Conservation (phyloP, 2,888 invertebrate genomes). For the Tribolium freemani region DNA sequence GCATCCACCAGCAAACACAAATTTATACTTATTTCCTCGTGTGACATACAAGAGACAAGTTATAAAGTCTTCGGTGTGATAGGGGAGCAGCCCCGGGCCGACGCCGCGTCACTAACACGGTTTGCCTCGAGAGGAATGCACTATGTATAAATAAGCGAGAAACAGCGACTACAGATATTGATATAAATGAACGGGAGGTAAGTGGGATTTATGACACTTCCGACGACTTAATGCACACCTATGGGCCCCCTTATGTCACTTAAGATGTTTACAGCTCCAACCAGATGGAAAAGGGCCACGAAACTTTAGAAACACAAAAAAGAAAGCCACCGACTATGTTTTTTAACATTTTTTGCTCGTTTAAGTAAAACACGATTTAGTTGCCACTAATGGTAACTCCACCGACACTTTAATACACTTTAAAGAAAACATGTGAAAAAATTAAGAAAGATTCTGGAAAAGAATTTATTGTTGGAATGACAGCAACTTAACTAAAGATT, state of each 20-base stretch:
- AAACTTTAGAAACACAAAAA: background rate
- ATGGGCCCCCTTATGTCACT: constrained; percentile 32
- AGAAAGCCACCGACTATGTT: no score
- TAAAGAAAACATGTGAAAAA: no score
- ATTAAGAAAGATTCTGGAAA: no score
- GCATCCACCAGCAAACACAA: constrained; percentile 35
- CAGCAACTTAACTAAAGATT: no score
- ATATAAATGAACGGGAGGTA: constrained; percentile 49
- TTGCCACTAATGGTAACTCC: no score
- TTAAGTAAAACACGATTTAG: no score
- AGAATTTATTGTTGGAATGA: no score
- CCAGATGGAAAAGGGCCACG: background rate
- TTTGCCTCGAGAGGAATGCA: constrained; percentile 42
- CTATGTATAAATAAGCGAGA: constrained; percentile 40
- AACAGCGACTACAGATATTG: constrained; percentile 42
- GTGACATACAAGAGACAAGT: constrained; percentile 44
- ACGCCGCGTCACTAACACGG: constrained; percentile 27
- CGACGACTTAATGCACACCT: constrained; percentile 34
- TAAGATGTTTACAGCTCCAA: background rate
- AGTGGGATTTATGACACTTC: constrained; percentile 48
- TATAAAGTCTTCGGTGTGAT: constrained; percentile 42
- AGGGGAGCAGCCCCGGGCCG: constrained; percentile 22
- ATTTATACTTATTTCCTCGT: constrained; percentile 42
- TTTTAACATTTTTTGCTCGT: no score
- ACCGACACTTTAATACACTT: no score